Base-by-base conservation (phyloP, 2,113 vertebrate genomes). In the Gadus chalcogrammus region DNA sequence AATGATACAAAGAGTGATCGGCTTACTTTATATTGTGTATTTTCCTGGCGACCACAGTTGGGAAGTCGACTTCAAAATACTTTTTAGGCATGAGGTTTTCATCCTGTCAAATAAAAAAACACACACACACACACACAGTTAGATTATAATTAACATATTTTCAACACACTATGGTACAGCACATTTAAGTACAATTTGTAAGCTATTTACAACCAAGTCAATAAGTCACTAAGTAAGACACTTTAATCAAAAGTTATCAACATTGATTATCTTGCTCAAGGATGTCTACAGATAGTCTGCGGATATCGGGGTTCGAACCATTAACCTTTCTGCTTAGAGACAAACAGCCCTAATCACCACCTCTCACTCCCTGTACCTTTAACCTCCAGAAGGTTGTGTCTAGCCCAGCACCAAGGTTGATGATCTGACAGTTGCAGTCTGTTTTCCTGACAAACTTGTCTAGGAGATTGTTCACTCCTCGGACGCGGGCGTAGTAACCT, bases 41-140 rank as follows among this genome's bases (percentile, higher is more conserved):
- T 92, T 99, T 99, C 81, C 96, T 93, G 5, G 93, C 89, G 70
- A 95, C 95, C 79, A 98, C 96, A 85, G 92, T 91, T 20, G 96
- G 95, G 82, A 99, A 99, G 85, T 99, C 97, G 28, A 99, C 91
- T 91, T 99, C 97, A 88, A 98, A 99, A 65, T 95, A 98, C 87
- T 99, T 99, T 72, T 68, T 92, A 61, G 97, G 97, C 80, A 99
- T 92, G 67, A 96, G 88, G 80, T 94, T 95, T 90, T 95, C 94
- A 91, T 98, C 96, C 97, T 99, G 67, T n/a, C 59, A 65, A 15
- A 15, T 13, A 3, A 27, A 64, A 17, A 65, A 6, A 48, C n/a
- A n/a, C n/a, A n/a, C n/a, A 48, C 35, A 48, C 17, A 71, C 60
- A 74, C 65, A 61, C 3, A 74, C 48, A 75, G 31, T 35, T 35